Base-by-base conservation (phyloP, 2,888 invertebrate species). In the Drepana falcataria region DNA sequence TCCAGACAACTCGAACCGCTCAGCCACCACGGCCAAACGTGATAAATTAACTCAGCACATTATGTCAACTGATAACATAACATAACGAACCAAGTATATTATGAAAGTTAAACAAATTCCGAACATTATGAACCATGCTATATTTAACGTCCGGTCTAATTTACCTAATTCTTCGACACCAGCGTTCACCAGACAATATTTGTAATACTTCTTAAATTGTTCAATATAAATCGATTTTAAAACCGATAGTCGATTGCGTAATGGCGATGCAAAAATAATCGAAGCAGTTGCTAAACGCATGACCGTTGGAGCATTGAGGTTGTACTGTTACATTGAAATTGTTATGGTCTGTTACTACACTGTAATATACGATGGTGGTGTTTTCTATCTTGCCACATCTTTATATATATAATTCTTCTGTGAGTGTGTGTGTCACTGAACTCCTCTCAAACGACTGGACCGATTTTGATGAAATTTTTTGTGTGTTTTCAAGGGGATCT, bases 271-370 rank as follows among this genome's bases (percentile, higher is more conserved):
- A 63, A 75, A 70, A 72, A 69, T 69, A 62, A 63, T 68, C 55
- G 71, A 72, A 75, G 71, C 62, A 63, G 53, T 35, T 76, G 71
- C 70, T 55, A 62, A 73, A 75, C 59, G 65, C 63, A 59, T 66
- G 65, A 56, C 51, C 72, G 65, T 68, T 77, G 74, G 71, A 75
- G 74, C 73, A 63, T 70, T 63, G 63, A 56, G 51, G 40, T 41
- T 53, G 47, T 56, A 53, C 49, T 48, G 59, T 61, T 67, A 64
- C 64, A 69, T 60, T 61, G 54, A 66, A 71, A 73, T 60, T 67
- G 65, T 66, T 66, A 59, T 61, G 55, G 54, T 59, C 41, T 48
- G 58, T 60, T 69, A 60, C 57, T 53, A 66, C 59, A 65, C 59
- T 59, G 49, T 57, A 54, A 55, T 21, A 40, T 37, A 33, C 47